Percentiles rank a stretch among this genome's conserved stretches.
Conservation (phyloP, 1,140 invertebrate genomes). For the Drosophila guanche region DNA sequence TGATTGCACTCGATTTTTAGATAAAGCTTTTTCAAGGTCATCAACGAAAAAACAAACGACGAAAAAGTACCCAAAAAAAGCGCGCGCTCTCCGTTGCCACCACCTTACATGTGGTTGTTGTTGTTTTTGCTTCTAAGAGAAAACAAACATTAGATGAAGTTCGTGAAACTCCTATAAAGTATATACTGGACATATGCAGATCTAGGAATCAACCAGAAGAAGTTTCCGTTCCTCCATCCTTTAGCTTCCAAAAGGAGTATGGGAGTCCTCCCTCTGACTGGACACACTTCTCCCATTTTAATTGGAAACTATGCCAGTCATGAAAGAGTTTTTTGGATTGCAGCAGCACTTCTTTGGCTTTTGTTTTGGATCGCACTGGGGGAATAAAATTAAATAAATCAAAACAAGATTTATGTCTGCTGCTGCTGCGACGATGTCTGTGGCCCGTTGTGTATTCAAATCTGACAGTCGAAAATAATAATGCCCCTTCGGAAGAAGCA, state of each 20-base stretch:
- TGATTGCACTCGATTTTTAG: constrained; percentile 84
- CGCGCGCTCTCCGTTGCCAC: constrained; percentile 32
- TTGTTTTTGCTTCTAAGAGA: constrained; percentile 36
- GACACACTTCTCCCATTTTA: constrained; percentile 16
- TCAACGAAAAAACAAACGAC: constrained; percentile 75
- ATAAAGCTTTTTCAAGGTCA: constrained; percentile 83
- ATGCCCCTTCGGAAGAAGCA: constrained; percentile 27
- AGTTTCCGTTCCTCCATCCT: background rate
- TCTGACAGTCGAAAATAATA: constrained; percentile 36
- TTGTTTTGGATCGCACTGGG: constrained; percentile 14
- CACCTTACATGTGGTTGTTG: background rate
- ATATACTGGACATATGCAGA: background rate
- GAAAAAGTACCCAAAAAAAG: constrained; percentile 55
- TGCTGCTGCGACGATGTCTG: background rate
- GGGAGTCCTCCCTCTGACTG: background rate
- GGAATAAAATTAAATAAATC: constrained; percentile 55
- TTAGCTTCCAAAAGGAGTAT: background rate
- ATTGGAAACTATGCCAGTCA: constrained; percentile 58
- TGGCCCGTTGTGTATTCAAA: constrained; percentile 47
- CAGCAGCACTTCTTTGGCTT: background rate
- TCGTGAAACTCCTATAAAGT: background rate
- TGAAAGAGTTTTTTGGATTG: constrained; percentile 2
- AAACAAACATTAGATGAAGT: background rate
- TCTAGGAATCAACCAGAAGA: constrained; percentile 1
- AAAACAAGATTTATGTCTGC: constrained; percentile 69